Base-by-base conservation (phyloP, 2,797 vertebrate genomes). In the Neosalanx taihuensis region DNA sequence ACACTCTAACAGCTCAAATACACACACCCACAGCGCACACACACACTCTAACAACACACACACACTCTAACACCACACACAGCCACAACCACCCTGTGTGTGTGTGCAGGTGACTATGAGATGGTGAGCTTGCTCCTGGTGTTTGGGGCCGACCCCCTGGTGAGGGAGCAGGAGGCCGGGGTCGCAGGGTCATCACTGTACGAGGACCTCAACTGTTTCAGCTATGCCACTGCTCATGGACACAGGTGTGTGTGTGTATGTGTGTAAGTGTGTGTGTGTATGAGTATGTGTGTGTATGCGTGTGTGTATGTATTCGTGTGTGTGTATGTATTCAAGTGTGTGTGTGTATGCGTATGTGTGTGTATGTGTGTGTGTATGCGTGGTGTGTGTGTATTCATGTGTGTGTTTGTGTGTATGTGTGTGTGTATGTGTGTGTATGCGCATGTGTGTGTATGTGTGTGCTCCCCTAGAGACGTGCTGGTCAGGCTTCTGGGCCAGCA, bases 151-250 rank as follows among this genome's bases (percentile, higher is more conserved):
- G 97, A 99, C 72, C 96, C 96, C 0, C 92, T 98, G 68, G 90
- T 97, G 81, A 95, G 92, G 81, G 92, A 93, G 90, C 84, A 96
- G 56, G 94, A 95, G 63, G 91, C 94, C 79, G 92, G 89, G 0
- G 92, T 93, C 0, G 89, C 96, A 87, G 94, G 93, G 0, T 93
- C 95, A 0, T 95, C 95, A 0, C 91, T 98, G 17, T 93, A 96
- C 0, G 95, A 98, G 74, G 94, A 96, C 7, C 96, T 98, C 94
- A 98, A 96, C 75, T 98, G 96, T 85, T 98, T 97, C 88, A 98
- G 97, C 72, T 95, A 95, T n/a, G 94, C 97, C 0, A 96, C 97
- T 0, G 96, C 96, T 1, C 97, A 99, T 0, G 97, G 96, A 67
- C 97, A 99, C 94, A 95, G 96, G 96, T 97, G 9, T 20, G 6